phyloP scores from a whole-genome alignment of 2,888 invertebrate species.

The Orthonevra nobilis region DNA sequence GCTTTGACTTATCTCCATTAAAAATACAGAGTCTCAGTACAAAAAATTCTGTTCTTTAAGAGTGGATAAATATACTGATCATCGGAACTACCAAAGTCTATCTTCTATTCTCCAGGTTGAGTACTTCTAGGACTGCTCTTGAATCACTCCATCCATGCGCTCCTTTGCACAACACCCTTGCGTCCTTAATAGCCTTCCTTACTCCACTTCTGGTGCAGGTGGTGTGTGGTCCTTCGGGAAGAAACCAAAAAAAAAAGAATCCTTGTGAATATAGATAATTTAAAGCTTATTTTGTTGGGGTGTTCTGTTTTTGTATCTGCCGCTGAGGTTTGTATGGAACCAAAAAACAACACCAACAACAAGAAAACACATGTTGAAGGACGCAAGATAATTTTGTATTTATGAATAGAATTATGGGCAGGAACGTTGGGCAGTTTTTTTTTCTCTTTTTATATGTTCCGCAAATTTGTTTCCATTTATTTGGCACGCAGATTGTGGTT shows the following conservation, averaged over 20 bases:
- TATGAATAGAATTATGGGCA: conserved; percentile 30
- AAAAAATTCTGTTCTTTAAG: no score
- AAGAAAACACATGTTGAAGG: no score
- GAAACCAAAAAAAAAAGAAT: not conserved
- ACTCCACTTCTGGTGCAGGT: not conserved
- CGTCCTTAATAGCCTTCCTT: no score
- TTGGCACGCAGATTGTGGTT: conserved; percentile 29
- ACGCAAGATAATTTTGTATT: conserved; percentile 30
- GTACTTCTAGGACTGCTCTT: no score
- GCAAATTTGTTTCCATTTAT: conserved; percentile 40
- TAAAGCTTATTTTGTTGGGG: conserved; percentile 39
- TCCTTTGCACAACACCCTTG: no score
- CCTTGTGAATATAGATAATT: conserved; percentile 32
- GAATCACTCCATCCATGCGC: no score
- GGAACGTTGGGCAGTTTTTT: not conserved
- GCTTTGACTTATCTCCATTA: no score
- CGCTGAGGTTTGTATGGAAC: not conserved
- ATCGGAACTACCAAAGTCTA: no score
- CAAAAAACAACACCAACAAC: conserved; percentile 2
- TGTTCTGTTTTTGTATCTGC: conserved; percentile 1
- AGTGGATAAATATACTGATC: no score
- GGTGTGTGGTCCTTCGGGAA: not conserved
- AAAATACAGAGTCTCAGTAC: no score
- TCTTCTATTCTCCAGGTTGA: no score
- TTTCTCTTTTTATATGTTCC: not conserved